These are phyloP conservation scores for Bettongia penicillata DNA, from an alignment of 2,113 vertebrate genomes.

Conservation along the genomic window DNA sequence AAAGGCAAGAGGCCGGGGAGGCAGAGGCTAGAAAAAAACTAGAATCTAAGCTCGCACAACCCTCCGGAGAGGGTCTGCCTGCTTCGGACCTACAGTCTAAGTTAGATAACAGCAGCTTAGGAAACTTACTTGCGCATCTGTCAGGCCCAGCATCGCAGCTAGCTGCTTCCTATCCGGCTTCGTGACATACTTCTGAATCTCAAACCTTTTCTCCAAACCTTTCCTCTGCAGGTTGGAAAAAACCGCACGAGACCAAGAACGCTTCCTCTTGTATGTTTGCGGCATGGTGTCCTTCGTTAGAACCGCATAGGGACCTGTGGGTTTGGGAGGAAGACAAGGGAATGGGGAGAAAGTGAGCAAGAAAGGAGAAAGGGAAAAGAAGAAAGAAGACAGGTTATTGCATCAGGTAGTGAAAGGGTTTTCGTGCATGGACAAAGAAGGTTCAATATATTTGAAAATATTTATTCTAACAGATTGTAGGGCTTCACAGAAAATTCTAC, in stretches of 20 bases:
- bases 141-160: constrained; percentile 97
- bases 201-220: constrained; percentile 97
- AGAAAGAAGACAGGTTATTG: background rate
- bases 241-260: constrained; percentile 98
- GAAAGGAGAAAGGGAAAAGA: background rate
- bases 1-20: background rate
- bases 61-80: background rate
- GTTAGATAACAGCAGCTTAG: fast-evolving
- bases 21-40: fast-evolving
- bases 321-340: background rate
- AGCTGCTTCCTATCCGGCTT: constrained; percentile 99
- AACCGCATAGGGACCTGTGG: constrained; percentile 94
- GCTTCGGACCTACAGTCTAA: background rate
- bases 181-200: constrained; percentile 99
- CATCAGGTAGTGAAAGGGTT: fast-evolving
- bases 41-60: background rate
- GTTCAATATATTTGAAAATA: background rate
- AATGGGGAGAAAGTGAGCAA: background rate
- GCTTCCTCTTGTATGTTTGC: constrained; percentile 98
- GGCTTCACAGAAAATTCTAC: background rate
- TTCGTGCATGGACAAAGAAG: background rate
- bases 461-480: background rate
- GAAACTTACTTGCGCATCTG: constrained; percentile 94
- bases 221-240: constrained; percentile 99
- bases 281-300: constrained; percentile 99